phyloP scores from a whole-genome alignment of 30 jellyfish, hydroid and myxozoan genomes.

The Cassiopea andromeda region DNA sequence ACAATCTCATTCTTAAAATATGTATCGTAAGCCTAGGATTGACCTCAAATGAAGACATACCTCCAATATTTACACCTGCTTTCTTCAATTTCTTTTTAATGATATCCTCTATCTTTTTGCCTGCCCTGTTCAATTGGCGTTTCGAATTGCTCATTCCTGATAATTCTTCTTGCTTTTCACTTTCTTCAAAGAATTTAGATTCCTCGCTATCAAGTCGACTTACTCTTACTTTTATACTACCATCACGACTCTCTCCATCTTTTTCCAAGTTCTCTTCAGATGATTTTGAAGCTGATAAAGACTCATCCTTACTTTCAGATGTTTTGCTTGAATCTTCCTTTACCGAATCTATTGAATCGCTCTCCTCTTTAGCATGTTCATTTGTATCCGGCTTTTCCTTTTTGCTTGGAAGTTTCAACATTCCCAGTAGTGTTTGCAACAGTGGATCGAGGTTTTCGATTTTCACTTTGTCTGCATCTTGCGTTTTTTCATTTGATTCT shows the following conservation, averaged over 20 bases:
- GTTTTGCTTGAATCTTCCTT: background rate
- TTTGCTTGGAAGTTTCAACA: constrained; percentile 24
- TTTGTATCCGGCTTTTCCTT: background rate
- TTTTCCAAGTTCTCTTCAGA: background rate
- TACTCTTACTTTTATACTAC: constrained; percentile 23
- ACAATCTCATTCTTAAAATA: background rate
- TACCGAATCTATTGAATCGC: background rate
- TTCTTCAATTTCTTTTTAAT: constrained; percentile 73
- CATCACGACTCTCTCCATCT: background rate
- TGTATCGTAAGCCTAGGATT: background rate
- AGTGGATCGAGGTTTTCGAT: constrained; percentile 22
- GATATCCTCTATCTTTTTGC: constrained; percentile 83
- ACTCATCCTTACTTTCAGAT: background rate
- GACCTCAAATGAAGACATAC: constrained; percentile 38
- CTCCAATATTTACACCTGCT: constrained; percentile 86
- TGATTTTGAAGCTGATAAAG: background rate
- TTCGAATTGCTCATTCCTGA: constrained; percentile 21
- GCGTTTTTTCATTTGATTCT: background rate
- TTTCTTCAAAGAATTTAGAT: constrained; percentile 44
- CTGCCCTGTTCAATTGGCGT: constrained; percentile 45
- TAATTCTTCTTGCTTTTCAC: constrained; percentile 52
- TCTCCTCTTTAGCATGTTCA: background rate
- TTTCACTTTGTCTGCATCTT: background rate
- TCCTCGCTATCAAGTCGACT: constrained; percentile 63
- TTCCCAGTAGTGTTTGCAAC: background rate